phyloP scores from a whole-genome alignment of 2,888 invertebrate genomes.

The Macrosoma leucophasiata region DNA sequence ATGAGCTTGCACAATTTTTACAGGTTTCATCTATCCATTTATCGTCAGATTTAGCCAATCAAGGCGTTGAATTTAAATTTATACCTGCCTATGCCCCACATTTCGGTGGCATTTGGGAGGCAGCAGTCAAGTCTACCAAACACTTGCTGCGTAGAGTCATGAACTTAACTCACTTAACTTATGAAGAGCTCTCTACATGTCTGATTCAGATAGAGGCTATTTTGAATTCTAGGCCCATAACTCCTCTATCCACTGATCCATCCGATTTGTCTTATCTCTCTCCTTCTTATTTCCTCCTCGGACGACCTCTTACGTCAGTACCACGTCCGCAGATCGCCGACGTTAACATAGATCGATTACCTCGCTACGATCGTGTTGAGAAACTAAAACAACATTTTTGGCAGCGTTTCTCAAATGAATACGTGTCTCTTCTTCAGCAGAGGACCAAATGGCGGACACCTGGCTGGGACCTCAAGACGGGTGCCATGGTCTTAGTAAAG shows the following conservation, averaged over 20 bases:
- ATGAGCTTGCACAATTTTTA: conserved; percentile 10
- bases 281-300: conserved; percentile 18
- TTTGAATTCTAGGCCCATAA: conserved; percentile 10
- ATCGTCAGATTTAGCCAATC: conserved; percentile 1
- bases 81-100: conserved; percentile 10
- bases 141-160: conserved; percentile 7
- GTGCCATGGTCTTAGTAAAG: conserved; percentile 11
- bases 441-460: conserved; percentile 12
- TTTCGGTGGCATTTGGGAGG: conserved; percentile 13
- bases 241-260: conserved; percentile 8
- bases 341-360: conserved; percentile 9
- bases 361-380: conserved; percentile 14
- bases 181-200: conserved; percentile 16
- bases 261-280: conserved; percentile 14
- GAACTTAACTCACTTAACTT: conserved; percentile 14
- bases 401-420: conserved; percentile 13
- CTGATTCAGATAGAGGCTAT: conserved; percentile 16
- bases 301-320: conserved; percentile 17
- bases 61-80: conserved; percentile 10
- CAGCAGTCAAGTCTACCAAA: conserved; percentile 10
- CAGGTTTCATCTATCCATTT: conserved; percentile 1
- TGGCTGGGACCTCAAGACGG: neutral
- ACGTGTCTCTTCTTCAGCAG: conserved; percentile 14
- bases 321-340: conserved; percentile 17
- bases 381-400: conserved; percentile 19